Evolutionary conservation across 2,888 invertebrate genomes (phyloP).

Genomic region (Micropterix aruncella): DNA sequence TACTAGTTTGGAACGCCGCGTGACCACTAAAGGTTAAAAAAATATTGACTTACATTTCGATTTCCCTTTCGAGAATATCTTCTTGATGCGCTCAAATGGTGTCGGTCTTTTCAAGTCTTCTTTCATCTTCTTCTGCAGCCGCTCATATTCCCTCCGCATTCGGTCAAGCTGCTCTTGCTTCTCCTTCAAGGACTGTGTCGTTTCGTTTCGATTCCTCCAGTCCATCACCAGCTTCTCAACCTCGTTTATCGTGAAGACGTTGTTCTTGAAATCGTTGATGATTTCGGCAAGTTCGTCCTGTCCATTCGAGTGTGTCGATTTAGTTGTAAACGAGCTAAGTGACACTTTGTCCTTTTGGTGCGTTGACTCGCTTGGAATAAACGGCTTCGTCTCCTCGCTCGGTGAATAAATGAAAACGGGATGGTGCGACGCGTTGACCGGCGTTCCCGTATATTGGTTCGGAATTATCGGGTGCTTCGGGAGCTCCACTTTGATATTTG

Average conservation of each 20-base stretch:
- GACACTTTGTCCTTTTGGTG: no score
- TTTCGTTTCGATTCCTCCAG: constrained; percentile 79
- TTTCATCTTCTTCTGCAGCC: constrained; percentile 65
- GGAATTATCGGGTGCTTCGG: constrained; percentile 28
- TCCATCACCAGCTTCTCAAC: constrained; percentile 75
- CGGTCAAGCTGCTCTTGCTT: constrained; percentile 71
- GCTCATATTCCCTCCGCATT: constrained; percentile 70
- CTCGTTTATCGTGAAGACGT: constrained; percentile 72
- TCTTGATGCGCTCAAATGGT: constrained; percentile 65
- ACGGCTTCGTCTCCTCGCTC: constrained; percentile 24
- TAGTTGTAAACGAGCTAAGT: constrained; percentile 29
- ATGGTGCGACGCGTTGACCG: constrained; percentile 28
- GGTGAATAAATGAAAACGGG: constrained; percentile 33
- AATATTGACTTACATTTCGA: constrained; percentile 25
- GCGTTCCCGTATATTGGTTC: constrained; percentile 33
- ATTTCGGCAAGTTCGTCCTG: constrained; percentile 77
- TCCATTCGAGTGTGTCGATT: constrained; percentile 25
- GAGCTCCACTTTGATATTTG: constrained; percentile 42
- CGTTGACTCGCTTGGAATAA: background rate
- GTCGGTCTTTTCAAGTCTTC: constrained; percentile 62
- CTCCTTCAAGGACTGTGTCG: constrained; percentile 72
- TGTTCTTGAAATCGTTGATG: constrained; percentile 80
- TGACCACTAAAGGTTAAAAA: background rate
- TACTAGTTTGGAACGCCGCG: background rate
- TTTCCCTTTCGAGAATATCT: constrained; percentile 56